Conservation (phyloP, 2,797 vertebrate genomes). For the Tenualosa thibaudeaui region DNA sequence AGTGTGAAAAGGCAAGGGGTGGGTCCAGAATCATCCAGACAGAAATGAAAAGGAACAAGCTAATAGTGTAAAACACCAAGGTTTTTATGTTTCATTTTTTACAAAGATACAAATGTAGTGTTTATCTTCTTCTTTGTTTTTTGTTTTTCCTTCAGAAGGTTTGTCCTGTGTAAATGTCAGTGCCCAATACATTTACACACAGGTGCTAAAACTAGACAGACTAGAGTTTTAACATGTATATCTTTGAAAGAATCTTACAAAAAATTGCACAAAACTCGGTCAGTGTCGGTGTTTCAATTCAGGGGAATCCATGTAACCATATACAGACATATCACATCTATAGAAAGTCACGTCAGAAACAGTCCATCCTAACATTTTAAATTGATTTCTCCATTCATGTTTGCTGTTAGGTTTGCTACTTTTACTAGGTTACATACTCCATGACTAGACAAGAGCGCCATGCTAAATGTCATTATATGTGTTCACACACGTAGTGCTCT, state of each 20-base stretch:
- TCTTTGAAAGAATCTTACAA: constrained; percentile 35
- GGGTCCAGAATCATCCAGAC: constrained; percentile 34
- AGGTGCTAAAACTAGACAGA: constrained; percentile 55
- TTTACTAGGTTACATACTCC: background rate
- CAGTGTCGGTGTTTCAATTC: constrained; percentile 36
- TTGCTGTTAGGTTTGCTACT: background rate
- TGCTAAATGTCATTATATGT: background rate
- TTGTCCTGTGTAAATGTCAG: constrained; percentile 29
- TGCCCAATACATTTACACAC: constrained; percentile 41
- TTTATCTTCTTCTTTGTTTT: constrained; percentile 1
- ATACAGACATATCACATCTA: background rate
- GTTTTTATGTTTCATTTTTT: constrained; percentile 42
- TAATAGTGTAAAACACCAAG: constrained; percentile 35
- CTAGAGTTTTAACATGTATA: constrained; percentile 51
- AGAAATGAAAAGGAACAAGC: constrained; percentile 16
- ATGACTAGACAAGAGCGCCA: background rate
- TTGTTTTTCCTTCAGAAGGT: constrained; percentile 28
- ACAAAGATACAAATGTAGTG: constrained; percentile 40
- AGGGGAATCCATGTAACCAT: constrained; percentile 36
- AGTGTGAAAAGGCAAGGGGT: constrained; percentile 31
- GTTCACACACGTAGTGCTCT: constrained; percentile 22
- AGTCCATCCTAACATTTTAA: background rate
- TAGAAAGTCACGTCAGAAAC: background rate
- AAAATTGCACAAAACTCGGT: constrained; percentile 32
- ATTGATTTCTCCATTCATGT: background rate